Conservation (phyloP, 1,140 invertebrate species). For the fruit fly (Drosophila melanogaster) region Release_6_plus_ISO1_MT NT_033779.5:1675501-1676000, state of each 20-base stretch:
- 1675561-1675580: constrained; percentile 14
- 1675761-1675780: constrained; percentile 24
- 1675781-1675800: constrained; percentile 8
- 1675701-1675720: neutral
- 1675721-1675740: neutral
- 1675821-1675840: constrained; percentile 83
- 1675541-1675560: constrained; percentile 19
- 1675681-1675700: neutral
- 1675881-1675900: constrained; percentile 36
- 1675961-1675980: neutral
- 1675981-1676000: constrained; percentile 3
- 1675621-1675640: too few relatives aligned
- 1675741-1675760: constrained; percentile 22
- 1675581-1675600: neutral
- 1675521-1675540: constrained; percentile 19
- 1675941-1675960: constrained; percentile 3
- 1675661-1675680: neutral
- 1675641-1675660: too few relatives aligned
- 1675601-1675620: neutral
- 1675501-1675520: neutral
- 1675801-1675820: constrained; percentile 64
- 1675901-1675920: constrained; percentile 1
- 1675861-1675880: constrained; percentile 83
- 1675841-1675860: constrained; percentile 82
- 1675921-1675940: too few relatives aligned